phyloP scores from a whole-genome alignment of 2,113 vertebrate genomes.

The Thamnaconus septentrionalis region DNA sequence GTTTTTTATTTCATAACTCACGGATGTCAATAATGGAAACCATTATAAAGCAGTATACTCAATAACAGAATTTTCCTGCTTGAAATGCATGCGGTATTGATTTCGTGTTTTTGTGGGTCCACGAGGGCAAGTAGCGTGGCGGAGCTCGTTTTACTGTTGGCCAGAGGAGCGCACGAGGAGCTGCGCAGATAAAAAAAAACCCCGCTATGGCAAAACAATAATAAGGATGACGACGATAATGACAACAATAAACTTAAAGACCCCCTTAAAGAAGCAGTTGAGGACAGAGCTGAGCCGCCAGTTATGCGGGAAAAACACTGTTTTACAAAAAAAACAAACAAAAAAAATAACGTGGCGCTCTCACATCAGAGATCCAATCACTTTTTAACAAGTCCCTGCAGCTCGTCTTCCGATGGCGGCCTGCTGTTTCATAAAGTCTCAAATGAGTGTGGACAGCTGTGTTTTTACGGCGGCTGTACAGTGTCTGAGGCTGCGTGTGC shows the following conservation, averaged over 20 bases:
- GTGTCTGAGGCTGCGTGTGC: slow-evolving; percentile 34
- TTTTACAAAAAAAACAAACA: no score
- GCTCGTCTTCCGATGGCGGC: slow-evolving; percentile 34
- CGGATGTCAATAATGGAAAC: slow-evolving; percentile 76
- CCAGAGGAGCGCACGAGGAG: slow-evolving; percentile 36
- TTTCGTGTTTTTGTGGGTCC: slow-evolving; percentile 72
- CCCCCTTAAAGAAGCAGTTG: no score
- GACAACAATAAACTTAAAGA: no score
- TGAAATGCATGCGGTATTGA: slow-evolving; percentile 79
- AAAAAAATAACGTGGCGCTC: no score
- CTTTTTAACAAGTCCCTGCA: no score
- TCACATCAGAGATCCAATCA: no score
- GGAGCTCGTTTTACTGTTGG: slow-evolving; percentile 62
- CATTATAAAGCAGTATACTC: slow-evolving; percentile 75
- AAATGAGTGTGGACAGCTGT: slow-evolving; percentile 37
- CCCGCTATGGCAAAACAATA: neutral
- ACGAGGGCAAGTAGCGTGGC: slow-evolving; percentile 68
- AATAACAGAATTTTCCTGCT: slow-evolving; percentile 77
- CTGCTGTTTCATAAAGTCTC: slow-evolving; percentile 23
- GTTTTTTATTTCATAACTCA: slow-evolving; percentile 77
- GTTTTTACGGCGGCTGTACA: slow-evolving; percentile 33
- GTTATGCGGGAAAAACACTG: no score
- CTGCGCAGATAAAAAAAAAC: slow-evolving; percentile 39
- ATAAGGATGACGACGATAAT: no score
- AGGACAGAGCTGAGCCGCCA: no score